Percentiles rank a stretch among this genome's conserved stretches.
Evolutionary conservation across 1,140 invertebrate genomes (phyloP).

Genomic region (Zaprionus inermis): DNA sequence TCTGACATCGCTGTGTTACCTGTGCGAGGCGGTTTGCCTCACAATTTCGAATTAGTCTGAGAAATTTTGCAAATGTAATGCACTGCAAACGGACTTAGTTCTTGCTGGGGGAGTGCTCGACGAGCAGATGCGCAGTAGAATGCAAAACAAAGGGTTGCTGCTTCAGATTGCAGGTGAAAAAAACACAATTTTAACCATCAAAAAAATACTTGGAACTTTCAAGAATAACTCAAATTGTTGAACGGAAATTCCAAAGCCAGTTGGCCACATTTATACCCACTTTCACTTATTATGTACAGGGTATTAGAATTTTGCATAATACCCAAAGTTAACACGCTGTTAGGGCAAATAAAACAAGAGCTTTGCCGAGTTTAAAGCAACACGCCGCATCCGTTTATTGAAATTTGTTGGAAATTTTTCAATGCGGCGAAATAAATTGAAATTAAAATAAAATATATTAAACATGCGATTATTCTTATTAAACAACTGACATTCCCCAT

Average conservation of each 20-base stretch:
- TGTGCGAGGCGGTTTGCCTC: constrained; percentile 6
- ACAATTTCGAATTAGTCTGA: constrained; percentile 40
- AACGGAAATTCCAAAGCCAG: no score
- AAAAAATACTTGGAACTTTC: no score
- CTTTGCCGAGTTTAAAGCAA: not conserved
- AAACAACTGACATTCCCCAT: not conserved
- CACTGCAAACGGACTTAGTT: not conserved
- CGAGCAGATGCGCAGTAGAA: not conserved
- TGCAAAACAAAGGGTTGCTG: not conserved
- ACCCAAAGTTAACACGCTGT: not conserved
- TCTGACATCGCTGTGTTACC: constrained; percentile 39
- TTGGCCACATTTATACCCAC: not conserved
- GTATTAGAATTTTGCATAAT: not conserved
- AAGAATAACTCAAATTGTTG: no score
- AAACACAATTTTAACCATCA: not conserved
- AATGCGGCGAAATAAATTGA: not conserved
- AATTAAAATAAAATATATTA: constrained; percentile 1
- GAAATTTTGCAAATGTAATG: constrained; percentile 42
- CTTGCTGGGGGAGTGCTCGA: not conserved
- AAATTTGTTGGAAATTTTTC: not conserved
- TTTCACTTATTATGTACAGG: not conserved
- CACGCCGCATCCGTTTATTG: not conserved
- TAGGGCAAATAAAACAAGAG: constrained; percentile 3
- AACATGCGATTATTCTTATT: not conserved
- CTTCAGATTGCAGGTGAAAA: no score